Percentiles rank a stretch among this genome's conserved stretches.
These are phyloP conservation scores for Oreortyx pictus DNA, from an alignment of 2,797 vertebrate species.

Conservation along the genomic window DNA sequence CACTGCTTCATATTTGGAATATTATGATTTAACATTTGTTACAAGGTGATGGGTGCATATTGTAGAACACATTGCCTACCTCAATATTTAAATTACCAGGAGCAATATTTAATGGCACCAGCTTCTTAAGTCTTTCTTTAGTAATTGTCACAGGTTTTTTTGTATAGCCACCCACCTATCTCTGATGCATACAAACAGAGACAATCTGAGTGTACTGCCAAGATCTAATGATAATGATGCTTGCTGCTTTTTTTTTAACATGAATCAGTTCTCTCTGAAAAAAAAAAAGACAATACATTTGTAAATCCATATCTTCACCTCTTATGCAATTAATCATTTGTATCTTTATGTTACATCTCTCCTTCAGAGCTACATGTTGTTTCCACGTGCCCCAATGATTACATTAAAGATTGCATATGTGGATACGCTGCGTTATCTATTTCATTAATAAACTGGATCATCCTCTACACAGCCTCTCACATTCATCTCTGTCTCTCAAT, in stretches of 20 bases:
- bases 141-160: constrained; percentile 32
- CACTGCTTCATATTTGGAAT: not conserved
- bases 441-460: not conserved
- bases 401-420: not conserved
- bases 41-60: not conserved
- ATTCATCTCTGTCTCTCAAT: not conserved
- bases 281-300: not conserved
- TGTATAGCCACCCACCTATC: constrained; percentile 19
- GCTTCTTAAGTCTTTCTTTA: not conserved
- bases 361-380: not conserved
- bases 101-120: not conserved
- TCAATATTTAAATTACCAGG: not conserved
- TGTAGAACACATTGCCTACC: not conserved
- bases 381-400: not conserved
- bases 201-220: constrained; percentile 19
- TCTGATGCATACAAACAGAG: constrained; percentile 36
- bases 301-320: not conserved
- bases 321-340: not conserved
- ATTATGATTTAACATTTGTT: not conserved
- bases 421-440: not conserved
- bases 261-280: not conserved
- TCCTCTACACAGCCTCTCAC: not conserved
- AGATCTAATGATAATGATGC: not conserved
- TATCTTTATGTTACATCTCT: not conserved
- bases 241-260: not conserved